Percentiles rank a stretch among this genome's conserved stretches.
These are phyloP conservation scores for Mirounga angustirostris DNA, from an alignment of 2,113 vertebrate genomes.

Conservation along the genomic window DNA sequence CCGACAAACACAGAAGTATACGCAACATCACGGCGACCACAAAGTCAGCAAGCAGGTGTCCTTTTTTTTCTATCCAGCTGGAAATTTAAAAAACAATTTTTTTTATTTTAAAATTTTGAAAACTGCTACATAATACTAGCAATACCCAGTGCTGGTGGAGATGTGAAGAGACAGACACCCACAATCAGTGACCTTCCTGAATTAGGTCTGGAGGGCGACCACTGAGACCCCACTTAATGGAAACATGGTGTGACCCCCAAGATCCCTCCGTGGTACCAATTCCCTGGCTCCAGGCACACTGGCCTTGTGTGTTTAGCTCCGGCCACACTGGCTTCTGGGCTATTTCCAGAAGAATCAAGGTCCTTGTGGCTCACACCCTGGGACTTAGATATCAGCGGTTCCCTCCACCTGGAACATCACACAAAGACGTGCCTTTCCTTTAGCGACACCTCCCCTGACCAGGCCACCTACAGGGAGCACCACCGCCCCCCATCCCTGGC, in stretches of 20 bases:
- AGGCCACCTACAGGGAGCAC: background rate
- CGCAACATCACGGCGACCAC: too few relatives aligned
- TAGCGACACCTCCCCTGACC: background rate
- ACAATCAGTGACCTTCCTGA: background rate
- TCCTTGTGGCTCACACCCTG: background rate
- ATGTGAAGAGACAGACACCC: background rate
- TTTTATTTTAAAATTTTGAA: too few relatives aligned
- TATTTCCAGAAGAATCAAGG: background rate
- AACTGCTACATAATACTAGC: background rate
- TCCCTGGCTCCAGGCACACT: background rate
- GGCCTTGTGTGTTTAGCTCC: too few relatives aligned
- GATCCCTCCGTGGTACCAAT: background rate
- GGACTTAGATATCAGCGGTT: background rate
- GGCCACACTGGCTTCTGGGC: background rate
- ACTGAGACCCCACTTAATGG: background rate
- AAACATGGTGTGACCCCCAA: accelerated
- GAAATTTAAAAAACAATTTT: background rate
- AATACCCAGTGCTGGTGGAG: background rate
- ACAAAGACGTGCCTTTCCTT: background rate
- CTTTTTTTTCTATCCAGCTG: background rate
- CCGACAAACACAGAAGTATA: background rate
- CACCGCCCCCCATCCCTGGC: background rate
- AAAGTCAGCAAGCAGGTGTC: background rate
- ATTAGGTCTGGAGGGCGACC: background rate
- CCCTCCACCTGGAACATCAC: background rate